Evolutionary conservation across 2,888 invertebrate genomes (phyloP), one percentile per base, ranked within the genome.

Genomic region (Tinea pellionella): DNA sequence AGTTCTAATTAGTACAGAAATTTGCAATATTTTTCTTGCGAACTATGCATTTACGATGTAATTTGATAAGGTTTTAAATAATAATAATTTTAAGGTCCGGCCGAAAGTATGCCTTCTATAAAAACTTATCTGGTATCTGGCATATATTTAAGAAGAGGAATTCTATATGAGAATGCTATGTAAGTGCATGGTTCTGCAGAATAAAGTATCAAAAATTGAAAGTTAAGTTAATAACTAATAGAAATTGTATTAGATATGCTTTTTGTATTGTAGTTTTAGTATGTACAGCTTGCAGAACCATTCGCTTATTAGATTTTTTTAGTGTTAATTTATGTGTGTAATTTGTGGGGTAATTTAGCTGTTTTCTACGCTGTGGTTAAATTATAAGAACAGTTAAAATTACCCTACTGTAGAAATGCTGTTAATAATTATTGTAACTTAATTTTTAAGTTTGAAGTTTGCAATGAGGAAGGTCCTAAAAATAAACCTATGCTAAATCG

Each of bases 181-280:
- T 87, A 80, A 87, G 86, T 85, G 86, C 86, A 87, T 86, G 79
- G 86, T 85, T 86, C 86, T 85, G 86, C 86, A 84, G 76, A 71
- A 73, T n/a, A 37, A 9, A 37, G 2, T 74, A 67, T 68, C 65
- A 58, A 16, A 12, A 11, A 6, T 15, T 16, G 18, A 42, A 43
- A 24, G 59, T 24, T 59, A 2, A 19, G 11, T 42, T 19, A 6
- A n/a, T 6, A 37, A 12, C 30, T 18, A 12, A 37, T 37, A 37
- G n/a, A 37, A 37, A 37, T 2, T 12, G 9, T 12, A 9, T 37
- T 37, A 6, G 37, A 6, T 2, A n/a, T 12, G 37, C n/a, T 6
- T 4, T 30, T 30, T 30, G 9, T 37, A 37, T 37, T 32, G 13
- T 41, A 24, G 24, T 47, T 47, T 41, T 8, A 41, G 41, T 41